phyloP scores from a whole-genome alignment of 2,797 vertebrate genomes.

The Muscicapa comitata region DNA sequence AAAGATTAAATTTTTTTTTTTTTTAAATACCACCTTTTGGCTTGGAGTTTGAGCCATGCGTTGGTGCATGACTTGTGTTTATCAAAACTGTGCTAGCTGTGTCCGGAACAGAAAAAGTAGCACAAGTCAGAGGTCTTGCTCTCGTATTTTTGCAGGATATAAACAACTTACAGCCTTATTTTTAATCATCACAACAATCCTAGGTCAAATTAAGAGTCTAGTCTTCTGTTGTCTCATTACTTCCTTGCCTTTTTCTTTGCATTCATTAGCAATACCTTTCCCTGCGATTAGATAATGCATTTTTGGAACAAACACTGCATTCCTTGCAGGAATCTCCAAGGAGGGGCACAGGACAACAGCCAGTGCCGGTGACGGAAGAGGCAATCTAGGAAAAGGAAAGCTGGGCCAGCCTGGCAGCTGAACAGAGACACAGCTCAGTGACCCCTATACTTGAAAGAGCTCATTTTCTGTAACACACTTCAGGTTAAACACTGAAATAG shows the following conservation, averaged over 20 bases:
- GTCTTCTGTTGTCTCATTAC: neutral
- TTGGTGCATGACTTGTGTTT: neutral
- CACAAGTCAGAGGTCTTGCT: neutral
- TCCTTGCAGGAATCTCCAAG: neutral
- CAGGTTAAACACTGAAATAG: neutral
- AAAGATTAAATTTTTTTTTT: neutral
- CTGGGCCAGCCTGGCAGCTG: neutral
- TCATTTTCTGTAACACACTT: accelerated
- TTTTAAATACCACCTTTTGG: neutral
- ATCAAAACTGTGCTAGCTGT: neutral
- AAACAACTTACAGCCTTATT: neutral
- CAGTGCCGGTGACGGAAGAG: neutral
- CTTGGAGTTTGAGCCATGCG: neutral
- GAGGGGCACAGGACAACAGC: neutral
- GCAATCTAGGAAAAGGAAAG: neutral
- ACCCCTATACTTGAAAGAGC: neutral
- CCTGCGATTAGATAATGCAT: accelerated
- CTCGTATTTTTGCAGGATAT: neutral
- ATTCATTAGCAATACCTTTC: neutral
- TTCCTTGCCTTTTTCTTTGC: neutral
- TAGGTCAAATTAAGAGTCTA: neutral
- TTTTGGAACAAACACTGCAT: neutral
- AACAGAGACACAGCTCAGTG: neutral
- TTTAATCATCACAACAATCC: neutral
- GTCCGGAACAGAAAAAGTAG: neutral